Conservation (phyloP, 1,140 invertebrate genomes). For the Meloidogyne floridensis region DNA sequence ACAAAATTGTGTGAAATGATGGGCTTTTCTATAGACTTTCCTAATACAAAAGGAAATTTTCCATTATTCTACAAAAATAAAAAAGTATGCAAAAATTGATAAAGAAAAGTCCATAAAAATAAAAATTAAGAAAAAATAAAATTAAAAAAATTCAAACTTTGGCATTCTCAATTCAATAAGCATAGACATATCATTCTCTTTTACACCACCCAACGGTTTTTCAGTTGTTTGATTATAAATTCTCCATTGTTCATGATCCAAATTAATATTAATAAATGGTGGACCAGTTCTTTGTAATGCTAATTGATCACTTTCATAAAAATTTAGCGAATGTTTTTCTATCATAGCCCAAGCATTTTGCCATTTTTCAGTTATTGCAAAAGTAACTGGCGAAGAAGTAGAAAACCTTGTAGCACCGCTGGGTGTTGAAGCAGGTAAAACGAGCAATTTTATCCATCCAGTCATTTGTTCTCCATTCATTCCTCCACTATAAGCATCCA, state of each 20-base stretch:
- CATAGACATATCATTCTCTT: conserved; percentile 30
- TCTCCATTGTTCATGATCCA: conserved; percentile 43
- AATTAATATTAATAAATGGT: conserved; percentile 37
- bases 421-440: not conserved
- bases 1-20: too few relatives aligned
- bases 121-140: not conserved
- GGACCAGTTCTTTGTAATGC: conserved; percentile 23
- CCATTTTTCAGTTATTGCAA: conserved; percentile 28
- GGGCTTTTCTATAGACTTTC: too few relatives aligned
- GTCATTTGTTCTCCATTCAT: conserved; percentile 32
- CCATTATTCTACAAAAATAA: too few relatives aligned
- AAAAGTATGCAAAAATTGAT: too few relatives aligned
- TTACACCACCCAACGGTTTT: conserved; percentile 28
- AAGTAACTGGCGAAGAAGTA: not conserved
- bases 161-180: conserved; percentile 48
- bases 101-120: too few relatives aligned
- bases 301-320: conserved; percentile 37
- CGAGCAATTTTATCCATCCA: conserved; percentile 39
- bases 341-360: conserved; percentile 43
- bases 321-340: conserved; percentile 29
- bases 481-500: conserved; percentile 28
- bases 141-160: conserved; percentile 11
- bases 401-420: not conserved
- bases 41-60: too few relatives aligned
- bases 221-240: conserved; percentile 44